phyloP scores from a whole-genome alignment of 2,113 vertebrate genomes.

The Chaetura pelagica region DNA sequence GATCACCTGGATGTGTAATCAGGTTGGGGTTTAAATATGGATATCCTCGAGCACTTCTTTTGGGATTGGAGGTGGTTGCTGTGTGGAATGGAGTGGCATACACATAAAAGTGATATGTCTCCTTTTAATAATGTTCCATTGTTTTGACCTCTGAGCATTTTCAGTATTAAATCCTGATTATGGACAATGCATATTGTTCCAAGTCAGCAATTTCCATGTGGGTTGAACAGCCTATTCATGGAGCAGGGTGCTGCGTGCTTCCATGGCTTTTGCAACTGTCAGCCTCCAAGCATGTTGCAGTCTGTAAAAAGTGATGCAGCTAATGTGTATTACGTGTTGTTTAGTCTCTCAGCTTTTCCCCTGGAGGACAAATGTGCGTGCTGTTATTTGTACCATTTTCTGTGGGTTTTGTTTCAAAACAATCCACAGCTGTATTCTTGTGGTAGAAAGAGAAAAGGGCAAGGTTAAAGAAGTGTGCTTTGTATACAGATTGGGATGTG shows the following conservation, averaged over 20 bases:
- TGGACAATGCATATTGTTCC: neutral
- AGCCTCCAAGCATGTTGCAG: neutral
- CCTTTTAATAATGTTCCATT: neutral
- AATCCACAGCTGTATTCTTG: neutral
- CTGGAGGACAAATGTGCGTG: neutral
- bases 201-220: neutral
- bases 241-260: neutral
- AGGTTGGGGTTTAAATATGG: neutral
- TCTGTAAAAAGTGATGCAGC: neutral
- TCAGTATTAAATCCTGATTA: neutral
- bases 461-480: neutral
- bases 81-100: neutral
- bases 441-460: neutral
- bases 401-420: neutral
- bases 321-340: neutral
- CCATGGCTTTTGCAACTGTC: neutral
- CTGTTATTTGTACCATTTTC: neutral
- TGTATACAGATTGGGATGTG: neutral
- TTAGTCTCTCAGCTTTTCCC: neutral
- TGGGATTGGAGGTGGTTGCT: neutral
- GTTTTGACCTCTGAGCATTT: neutral
- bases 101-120: accelerated
- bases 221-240: neutral
- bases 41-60: neutral
- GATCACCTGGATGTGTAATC: neutral